Percentiles rank a stretch among this genome's conserved stretches.
Conservation (phyloP, 2,797 vertebrate genomes). For the Molossus molossus region DNA sequence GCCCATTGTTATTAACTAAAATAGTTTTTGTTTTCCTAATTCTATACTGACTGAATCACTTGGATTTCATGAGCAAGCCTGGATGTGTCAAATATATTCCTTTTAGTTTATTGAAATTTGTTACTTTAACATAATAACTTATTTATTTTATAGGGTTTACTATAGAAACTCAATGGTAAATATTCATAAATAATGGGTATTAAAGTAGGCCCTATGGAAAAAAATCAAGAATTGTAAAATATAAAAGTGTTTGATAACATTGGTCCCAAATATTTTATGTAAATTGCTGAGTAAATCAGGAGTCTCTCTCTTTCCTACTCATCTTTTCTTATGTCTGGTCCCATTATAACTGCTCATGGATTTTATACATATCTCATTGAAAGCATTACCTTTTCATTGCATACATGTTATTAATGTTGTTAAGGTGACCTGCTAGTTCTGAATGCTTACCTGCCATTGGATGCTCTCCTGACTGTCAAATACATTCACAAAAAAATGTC, state of each 20-base stretch:
- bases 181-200: background rate
- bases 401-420: background rate
- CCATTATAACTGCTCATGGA: background rate
- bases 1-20: background rate
- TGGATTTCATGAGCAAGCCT: background rate
- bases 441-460: background rate
- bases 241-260: background rate
- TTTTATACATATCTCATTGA: constrained; percentile 20
- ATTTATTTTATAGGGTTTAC: background rate
- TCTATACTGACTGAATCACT: background rate
- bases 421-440: background rate
- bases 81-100: constrained; percentile 6
- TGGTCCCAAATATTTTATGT: background rate
- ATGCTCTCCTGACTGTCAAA: background rate
- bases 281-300: constrained; percentile 16
- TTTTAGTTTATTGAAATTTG: background rate
- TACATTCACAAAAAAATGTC: background rate
- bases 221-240: background rate
- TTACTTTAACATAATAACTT: background rate
- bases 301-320: background rate
- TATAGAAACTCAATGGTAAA: background rate
- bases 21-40: background rate
- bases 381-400: background rate
- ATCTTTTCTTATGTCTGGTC: background rate
- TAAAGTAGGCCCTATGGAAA: background rate